A percentile compares a stretch with the other conserved stretches of the same genome.
Conservation (phyloP, 2,888 invertebrate genomes). For the Platycnemis pennipes region DNA sequence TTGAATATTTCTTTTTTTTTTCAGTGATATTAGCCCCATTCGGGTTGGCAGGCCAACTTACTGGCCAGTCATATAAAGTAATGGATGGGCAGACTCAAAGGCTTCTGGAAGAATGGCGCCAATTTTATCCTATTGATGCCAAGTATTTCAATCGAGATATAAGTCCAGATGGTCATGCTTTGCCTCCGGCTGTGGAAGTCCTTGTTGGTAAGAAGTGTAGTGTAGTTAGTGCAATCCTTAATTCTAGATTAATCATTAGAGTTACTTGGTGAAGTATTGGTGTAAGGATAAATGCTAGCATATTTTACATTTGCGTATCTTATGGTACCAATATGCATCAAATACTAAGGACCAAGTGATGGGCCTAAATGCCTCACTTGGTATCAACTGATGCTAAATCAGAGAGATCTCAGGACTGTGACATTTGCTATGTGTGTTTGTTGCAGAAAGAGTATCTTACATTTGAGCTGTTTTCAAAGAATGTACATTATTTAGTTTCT, state of each 20-base stretch:
- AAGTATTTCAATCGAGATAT: constrained; percentile 81
- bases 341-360: constrained; percentile 35
- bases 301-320: constrained; percentile 59
- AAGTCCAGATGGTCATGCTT: constrained; percentile 76
- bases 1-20: constrained; percentile 73
- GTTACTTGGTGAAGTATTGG: neutral
- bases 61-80: constrained; percentile 88
- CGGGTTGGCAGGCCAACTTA: constrained; percentile 94
- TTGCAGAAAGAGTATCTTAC: constrained; percentile 59
- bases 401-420: constrained; percentile 57
- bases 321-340: constrained; percentile 68
- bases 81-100: constrained; percentile 87
- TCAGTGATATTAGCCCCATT: constrained; percentile 97
- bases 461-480: neutral
- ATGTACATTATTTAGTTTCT: no score
- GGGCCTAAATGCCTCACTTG: neutral
- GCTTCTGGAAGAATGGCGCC: constrained; percentile 95
- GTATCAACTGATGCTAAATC: constrained; percentile 46
- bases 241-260: neutral
- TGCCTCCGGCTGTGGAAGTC: constrained; percentile 83
- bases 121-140: constrained; percentile 94
- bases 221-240: constrained; percentile 1
- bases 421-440: neutral
- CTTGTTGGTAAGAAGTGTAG: constrained; percentile 78
- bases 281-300: neutral